Evolutionary conservation across 2,113 vertebrate genomes (phyloP).

Genomic region (Corynorhinus townsendii): DNA sequence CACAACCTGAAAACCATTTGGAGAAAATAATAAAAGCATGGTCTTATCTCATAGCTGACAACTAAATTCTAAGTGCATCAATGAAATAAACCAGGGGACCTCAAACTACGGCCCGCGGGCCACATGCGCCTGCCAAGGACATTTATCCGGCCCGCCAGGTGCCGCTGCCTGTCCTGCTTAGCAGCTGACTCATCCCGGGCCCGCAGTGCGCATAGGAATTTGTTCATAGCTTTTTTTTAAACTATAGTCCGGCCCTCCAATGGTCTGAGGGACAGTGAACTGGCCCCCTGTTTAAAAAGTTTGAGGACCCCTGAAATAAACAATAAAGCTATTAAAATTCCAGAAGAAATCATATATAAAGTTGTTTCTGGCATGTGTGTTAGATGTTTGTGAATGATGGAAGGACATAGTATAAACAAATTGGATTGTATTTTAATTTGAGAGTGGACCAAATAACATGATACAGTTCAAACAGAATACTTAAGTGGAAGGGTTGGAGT

Average conservation of each 20-base stretch:
- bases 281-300: too few species aligned
- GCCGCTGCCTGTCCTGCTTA: too few species aligned
- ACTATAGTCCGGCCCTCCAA: too few species aligned
- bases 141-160: too few species aligned
- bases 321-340: constrained; percentile 2
- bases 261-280: too few species aligned
- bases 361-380: not conserved
- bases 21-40: not conserved
- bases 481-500: not conserved
- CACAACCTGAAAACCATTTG: not conserved
- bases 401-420: not conserved
- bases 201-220: too few species aligned
- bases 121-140: too few species aligned
- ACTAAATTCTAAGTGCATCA: not conserved
- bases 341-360: not conserved
- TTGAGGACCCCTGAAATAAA: too few species aligned
- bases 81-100: not conserved
- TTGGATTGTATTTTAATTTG: constrained; percentile 10
- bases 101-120: too few species aligned
- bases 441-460: not conserved
- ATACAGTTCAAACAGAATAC: not conserved
- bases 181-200: too few species aligned
- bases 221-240: too few species aligned
- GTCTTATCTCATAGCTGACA: not conserved
- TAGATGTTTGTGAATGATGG: not conserved